A percentile compares a stretch with the other conserved stretches of the same genome.
These are phyloP conservation scores for Onychorhynchus coronatus DNA, from an alignment of 2,113 vertebrate species.

Conservation along the genomic window DNA sequence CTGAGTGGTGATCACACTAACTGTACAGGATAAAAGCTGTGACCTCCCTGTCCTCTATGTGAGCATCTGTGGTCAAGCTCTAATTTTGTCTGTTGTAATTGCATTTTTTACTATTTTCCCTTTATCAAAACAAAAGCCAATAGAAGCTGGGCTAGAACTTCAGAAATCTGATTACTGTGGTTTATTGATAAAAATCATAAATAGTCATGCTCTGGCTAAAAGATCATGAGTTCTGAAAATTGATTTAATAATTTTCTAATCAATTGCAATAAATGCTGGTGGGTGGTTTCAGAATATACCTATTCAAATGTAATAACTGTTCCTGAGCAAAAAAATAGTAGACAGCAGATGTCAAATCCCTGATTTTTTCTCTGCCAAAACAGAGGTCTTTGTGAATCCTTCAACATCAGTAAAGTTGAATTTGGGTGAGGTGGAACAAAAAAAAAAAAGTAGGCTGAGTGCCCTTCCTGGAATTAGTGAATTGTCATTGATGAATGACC, in stretches of 20 bases:
- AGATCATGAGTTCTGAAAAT: not conserved
- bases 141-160: not conserved
- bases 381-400: not conserved
- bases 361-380: not conserved
- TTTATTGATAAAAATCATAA: conserved; percentile 23
- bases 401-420: not conserved
- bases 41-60: not conserved
- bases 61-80: not conserved
- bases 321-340: not conserved
- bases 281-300: not conserved
- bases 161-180: conserved; percentile 11
- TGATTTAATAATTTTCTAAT: conserved; percentile 40
- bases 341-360: not conserved
- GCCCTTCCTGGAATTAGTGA: not conserved
- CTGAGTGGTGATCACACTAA: not conserved
- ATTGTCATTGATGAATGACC: not conserved
- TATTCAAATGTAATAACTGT: not conserved
- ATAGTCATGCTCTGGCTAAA: not conserved
- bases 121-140: not conserved
- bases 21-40: not conserved
- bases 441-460: not conserved
- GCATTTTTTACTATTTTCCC: not conserved
- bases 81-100: not conserved
- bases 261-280: not conserved
- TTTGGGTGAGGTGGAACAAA: not conserved